Percentiles rank a stretch among this genome's conserved stretches.
phyloP scores from a whole-genome alignment of 2,888 invertebrate genomes.

The Pogonocherus hispidulus region DNA sequence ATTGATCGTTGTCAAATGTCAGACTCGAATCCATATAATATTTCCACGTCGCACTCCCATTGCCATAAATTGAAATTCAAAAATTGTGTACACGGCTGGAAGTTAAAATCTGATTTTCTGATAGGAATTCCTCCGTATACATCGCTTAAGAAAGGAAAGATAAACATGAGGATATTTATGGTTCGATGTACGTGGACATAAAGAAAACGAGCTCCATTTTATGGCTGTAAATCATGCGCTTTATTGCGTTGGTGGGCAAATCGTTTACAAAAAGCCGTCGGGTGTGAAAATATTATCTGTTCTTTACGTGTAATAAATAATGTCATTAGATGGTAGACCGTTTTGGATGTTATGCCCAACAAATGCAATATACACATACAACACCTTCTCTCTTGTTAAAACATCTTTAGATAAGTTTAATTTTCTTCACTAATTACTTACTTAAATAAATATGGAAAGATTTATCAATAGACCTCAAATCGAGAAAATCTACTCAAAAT shows the following conservation, averaged over 20 bases:
- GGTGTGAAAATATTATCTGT: neutral
- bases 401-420: too few relatives aligned
- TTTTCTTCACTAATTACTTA: too few relatives aligned
- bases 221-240: neutral
- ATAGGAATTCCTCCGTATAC: slow-evolving; percentile 22
- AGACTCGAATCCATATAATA: slow-evolving; percentile 48
- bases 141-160: slow-evolving; percentile 16
- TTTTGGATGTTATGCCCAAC: neutral
- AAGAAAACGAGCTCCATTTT: slow-evolving; percentile 7
- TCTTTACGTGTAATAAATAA: slow-evolving; percentile 3
- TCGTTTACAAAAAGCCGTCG: neutral
- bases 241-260: slow-evolving; percentile 1
- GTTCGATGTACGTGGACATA: slow-evolving; percentile 9
- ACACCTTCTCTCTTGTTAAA: neutral
- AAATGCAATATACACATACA: neutral
- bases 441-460: too few relatives aligned
- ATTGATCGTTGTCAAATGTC: slow-evolving; percentile 54
- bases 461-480: too few relatives aligned
- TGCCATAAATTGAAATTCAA: slow-evolving; percentile 46
- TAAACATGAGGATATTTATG: slow-evolving; percentile 23
- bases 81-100: slow-evolving; percentile 38
- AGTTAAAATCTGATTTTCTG: slow-evolving; percentile 32
- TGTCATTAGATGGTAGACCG: neutral
- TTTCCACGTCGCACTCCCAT: slow-evolving; percentile 38
- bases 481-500: too few relatives aligned